Evolutionary conservation across 2,113 vertebrate species (phyloP).

Genomic region (Caranx ignobilis): DNA sequence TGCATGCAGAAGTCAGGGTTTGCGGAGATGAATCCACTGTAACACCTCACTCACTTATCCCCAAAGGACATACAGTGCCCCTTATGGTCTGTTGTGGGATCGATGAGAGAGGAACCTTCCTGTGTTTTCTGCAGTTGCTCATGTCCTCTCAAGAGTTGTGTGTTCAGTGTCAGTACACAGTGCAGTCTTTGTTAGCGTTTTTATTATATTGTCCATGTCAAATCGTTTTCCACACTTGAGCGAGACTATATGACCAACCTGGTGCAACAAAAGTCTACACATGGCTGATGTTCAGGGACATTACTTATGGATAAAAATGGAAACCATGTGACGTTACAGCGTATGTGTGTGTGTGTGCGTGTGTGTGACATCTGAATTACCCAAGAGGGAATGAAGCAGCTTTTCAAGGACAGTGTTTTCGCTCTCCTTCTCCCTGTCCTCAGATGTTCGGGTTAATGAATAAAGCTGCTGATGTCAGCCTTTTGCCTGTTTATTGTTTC

Average conservation of each 20-base stretch:
- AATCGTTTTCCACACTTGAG: not conserved
- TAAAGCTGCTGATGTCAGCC: slow-evolving; percentile 51
- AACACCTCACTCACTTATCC: slow-evolving; percentile 15
- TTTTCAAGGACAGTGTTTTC: slow-evolving; percentile 60
- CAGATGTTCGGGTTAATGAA: slow-evolving; percentile 46
- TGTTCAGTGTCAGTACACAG: not conserved
- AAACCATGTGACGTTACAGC: slow-evolving; percentile 42
- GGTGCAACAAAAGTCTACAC: not conserved
- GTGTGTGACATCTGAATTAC: slow-evolving; percentile 30
- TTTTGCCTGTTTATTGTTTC: slow-evolving; percentile 40
- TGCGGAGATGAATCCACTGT: slow-evolving; percentile 16
- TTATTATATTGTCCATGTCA: slow-evolving; percentile 2
- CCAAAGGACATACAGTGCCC: not conserved
- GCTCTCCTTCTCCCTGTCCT: slow-evolving; percentile 35
- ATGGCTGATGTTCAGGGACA: slow-evolving; percentile 12
- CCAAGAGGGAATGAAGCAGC: slow-evolving; percentile 22
- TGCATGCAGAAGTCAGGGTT: slow-evolving; percentile 26
- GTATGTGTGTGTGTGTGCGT: not conserved
- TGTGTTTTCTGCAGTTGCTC: not conserved
- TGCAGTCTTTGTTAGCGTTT: slow-evolving; percentile 4
- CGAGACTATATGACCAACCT: not conserved
- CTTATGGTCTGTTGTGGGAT: slow-evolving; percentile 4
- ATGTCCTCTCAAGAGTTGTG: not conserved
- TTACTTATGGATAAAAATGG: slow-evolving; percentile 40
- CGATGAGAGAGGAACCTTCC: not conserved